These are phyloP conservation scores for Danaus plexippus DNA, from an alignment of 1,140 invertebrate species.

Conservation along the genomic window DNA sequence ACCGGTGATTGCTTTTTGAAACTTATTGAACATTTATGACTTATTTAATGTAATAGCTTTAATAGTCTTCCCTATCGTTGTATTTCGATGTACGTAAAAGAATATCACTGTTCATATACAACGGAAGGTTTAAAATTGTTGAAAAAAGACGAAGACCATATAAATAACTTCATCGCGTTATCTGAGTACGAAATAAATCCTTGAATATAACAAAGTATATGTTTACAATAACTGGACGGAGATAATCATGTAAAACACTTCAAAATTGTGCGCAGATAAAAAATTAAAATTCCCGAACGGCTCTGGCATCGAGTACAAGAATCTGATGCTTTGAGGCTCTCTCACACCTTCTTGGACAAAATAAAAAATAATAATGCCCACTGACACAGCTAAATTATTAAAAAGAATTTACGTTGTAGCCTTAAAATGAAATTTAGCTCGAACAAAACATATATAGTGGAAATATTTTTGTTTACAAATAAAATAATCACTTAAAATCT, in stretches of 20 bases:
- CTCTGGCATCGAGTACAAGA: slow-evolving; percentile 11
- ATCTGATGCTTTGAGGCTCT: slow-evolving; percentile 20
- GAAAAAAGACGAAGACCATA: no score
- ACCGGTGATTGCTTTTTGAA: slow-evolving; percentile 19
- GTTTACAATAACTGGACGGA: slow-evolving; percentile 39
- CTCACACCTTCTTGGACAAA: slow-evolving; percentile 25
- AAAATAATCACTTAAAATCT: slow-evolving; percentile 50
- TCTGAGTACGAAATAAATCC: no score
- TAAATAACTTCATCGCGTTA: no score
- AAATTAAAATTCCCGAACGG: slow-evolving; percentile 21
- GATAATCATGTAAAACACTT: slow-evolving; percentile 40
- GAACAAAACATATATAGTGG: slow-evolving; percentile 13
- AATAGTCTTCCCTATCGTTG: slow-evolving; percentile 21
- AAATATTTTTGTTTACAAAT: slow-evolving; percentile 24
- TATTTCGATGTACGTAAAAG: slow-evolving; percentile 19
- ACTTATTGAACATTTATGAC: slow-evolving; percentile 16
- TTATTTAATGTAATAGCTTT: slow-evolving; percentile 14
- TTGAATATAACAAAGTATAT: slow-evolving; percentile 2
- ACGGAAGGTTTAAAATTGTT: no score
- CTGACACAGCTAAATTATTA: slow-evolving; percentile 26
- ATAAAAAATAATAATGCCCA: slow-evolving; percentile 56
- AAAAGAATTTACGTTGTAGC: slow-evolving; percentile 17
- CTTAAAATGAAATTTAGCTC: slow-evolving; percentile 10
- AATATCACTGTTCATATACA: no score
- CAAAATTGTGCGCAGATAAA: slow-evolving; percentile 47